phyloP scores from a whole-genome alignment of 1,140 invertebrate genomes.

The Choristoneura fumiferana region DNA sequence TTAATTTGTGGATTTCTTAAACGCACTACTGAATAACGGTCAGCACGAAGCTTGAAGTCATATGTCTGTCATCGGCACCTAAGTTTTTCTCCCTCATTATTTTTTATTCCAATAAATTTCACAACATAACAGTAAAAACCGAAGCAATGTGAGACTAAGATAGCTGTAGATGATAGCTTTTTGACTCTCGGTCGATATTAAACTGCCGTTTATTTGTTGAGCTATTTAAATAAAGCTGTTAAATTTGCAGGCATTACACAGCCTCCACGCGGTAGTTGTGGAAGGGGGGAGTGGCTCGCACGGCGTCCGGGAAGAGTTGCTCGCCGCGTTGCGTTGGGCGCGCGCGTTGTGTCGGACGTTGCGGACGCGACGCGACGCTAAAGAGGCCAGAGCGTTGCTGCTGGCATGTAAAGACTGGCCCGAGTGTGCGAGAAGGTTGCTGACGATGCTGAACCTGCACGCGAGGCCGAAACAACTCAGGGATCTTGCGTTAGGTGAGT shows the following conservation, averaged over 20 bases:
- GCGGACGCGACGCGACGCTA: slow-evolving; percentile 81
- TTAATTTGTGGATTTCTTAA: background rate
- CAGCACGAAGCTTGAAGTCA: too few relatives aligned
- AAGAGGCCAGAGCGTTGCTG: slow-evolving; percentile 82
- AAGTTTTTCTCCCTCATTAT: too few relatives aligned
- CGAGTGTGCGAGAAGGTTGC: slow-evolving; percentile 89
- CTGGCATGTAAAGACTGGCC: slow-evolving; percentile 89
- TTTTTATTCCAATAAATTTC: too few relatives aligned
- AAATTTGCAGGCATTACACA: slow-evolving; percentile 86
- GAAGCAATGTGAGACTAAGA: too few relatives aligned
- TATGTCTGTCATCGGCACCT: too few relatives aligned
- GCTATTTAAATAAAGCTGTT: background rate
- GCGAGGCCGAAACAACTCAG: slow-evolving; percentile 90
- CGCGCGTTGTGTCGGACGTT: slow-evolving; percentile 86
- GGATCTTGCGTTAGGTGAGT: slow-evolving; percentile 85
- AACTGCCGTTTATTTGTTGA: too few relatives aligned
- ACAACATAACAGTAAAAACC: too few relatives aligned
- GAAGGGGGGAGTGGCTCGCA: slow-evolving; percentile 93
- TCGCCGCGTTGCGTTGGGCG: slow-evolving; percentile 89
- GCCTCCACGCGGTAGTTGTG: slow-evolving; percentile 95
- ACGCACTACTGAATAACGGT: background rate
- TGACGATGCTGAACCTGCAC: slow-evolving; percentile 93
- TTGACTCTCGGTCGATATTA: too few relatives aligned
- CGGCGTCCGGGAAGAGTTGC: slow-evolving; percentile 82
- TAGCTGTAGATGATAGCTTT: too few relatives aligned